Conservation (phyloP, 2,113 vertebrate species). For the Bagarius yarrelli region DNA sequence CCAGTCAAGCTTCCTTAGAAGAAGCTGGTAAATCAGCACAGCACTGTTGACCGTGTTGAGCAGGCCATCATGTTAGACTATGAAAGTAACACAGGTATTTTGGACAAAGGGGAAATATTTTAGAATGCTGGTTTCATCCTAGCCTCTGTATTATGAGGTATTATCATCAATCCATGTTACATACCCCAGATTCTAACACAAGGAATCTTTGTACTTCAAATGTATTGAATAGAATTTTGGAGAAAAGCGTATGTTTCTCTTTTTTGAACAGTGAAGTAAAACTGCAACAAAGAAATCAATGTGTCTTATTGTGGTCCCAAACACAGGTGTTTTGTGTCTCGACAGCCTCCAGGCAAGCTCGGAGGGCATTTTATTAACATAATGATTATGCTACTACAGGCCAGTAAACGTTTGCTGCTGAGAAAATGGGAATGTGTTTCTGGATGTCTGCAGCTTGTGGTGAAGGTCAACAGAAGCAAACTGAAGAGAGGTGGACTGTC, state of each 20-base stretch:
- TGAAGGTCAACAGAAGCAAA: conserved; percentile 44
- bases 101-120: background rate
- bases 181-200: background rate
- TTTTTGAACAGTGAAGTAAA: background rate
- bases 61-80: conserved; percentile 18
- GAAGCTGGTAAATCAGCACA: too few relatives aligned
- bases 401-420: conserved; percentile 39
- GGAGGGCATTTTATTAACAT: conserved; percentile 50
- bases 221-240: background rate
- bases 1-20: too few relatives aligned
- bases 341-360: conserved; percentile 38
- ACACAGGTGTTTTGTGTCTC: conserved; percentile 31
- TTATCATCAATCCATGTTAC: conserved; percentile 41
- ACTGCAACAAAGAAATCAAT: conserved; percentile 24
- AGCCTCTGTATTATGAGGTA: conserved; percentile 31
- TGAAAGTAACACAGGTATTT: conserved; percentile 46
- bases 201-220: conserved; percentile 6
- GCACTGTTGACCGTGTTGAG: conserved; percentile 12
- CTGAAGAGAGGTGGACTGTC: background rate
- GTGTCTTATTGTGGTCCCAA: conserved; percentile 2
- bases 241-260: conserved; percentile 3
- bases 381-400: conserved; percentile 36
- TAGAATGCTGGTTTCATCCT: conserved; percentile 8
- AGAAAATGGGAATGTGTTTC: conserved; percentile 33
- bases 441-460: conserved; percentile 20